Evolutionary conservation across 2,113 vertebrate species (phyloP), one percentile per base, ranked within the genome.

Genomic region (Myrmecophaga tridactyla): DNA sequence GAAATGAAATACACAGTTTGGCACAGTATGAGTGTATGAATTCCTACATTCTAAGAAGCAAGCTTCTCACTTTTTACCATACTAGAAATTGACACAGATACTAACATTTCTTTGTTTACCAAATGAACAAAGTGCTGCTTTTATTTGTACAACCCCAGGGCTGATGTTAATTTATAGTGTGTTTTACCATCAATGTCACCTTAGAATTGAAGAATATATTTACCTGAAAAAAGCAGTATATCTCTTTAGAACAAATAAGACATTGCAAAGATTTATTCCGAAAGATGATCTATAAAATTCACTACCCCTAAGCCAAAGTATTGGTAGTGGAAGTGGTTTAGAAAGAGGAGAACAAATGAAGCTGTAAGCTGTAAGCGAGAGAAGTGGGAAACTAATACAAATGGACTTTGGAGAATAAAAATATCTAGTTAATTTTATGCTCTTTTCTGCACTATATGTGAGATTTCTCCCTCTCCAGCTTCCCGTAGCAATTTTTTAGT

Each of bases 131-230:
- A 43, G 5, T 34, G 14, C n/a, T n/a, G n/a, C n/a, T n/a, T n/a
- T n/a, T n/a, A n/a, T n/a, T n/a, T n/a, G n/a, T n/a, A 41, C 4
- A 41, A 31, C 36, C 8, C 14, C 67, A 14, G 18, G 78, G 11
- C 14, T 62, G 34, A 11, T 29, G 43, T 72, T 80, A 80, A 63
- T 43, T 72, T 73, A 34, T 73, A 12, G 7, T 63, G 8, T 3
- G 21, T 46, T 18, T 27, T 13, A 36, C 43, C 62, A 63, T 18
- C 13, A 65, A 18, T 1, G 8, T 43, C 43, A 65, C 25, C 36
- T 86, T 86, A 63, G 11, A 86, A 46, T 17, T 81, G 31, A 91
- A 51, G 31, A 46, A 31, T 46, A 73, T 29, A 86, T 73, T 56
- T 67, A 78, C 3, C 23, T 31, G n/a, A 51, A 56, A n/a, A 60